phyloP scores from a whole-genome alignment of 2,888 invertebrate species.

The Keiferia lycopersicella region DNA sequence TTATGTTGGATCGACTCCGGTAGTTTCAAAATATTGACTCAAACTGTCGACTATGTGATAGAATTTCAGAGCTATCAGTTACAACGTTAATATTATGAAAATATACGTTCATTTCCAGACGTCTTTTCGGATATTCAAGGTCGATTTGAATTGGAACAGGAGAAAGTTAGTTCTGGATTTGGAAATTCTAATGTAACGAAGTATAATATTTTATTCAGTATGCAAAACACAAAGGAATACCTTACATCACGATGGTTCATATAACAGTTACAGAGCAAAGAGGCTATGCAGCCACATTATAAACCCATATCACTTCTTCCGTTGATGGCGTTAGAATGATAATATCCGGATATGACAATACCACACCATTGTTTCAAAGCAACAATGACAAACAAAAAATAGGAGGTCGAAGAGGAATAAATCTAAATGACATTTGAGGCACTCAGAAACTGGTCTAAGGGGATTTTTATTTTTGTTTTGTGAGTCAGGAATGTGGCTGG shows the following conservation, averaged over 20 bases:
- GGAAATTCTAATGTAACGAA: not conserved
- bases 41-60: constrained; percentile 35
- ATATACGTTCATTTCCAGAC: not conserved
- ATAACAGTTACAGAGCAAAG: constrained; percentile 68
- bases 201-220: constrained; percentile 38
- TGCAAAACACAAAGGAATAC: constrained; percentile 42
- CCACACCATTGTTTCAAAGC: constrained; percentile 71
- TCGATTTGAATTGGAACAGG: not conserved
- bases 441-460: constrained; percentile 61
- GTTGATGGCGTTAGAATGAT: constrained; percentile 78
- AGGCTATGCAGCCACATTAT: constrained; percentile 74
- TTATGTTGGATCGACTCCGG: constrained; percentile 63
- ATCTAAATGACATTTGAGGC: constrained; percentile 66
- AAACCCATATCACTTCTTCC: constrained; percentile 76
- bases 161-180: not conserved
- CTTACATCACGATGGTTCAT: constrained; percentile 64
- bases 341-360: constrained; percentile 76
- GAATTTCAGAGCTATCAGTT: constrained; percentile 25
- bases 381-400: constrained; percentile 76
- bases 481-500: constrained; percentile 20
- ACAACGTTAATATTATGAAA: constrained; percentile 11
- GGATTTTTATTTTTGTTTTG: constrained; percentile 25
- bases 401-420: constrained; percentile 61
- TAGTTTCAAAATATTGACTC: constrained; percentile 64
- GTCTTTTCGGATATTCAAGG: not conserved